Percentiles rank a stretch among this genome's conserved stretches.
phyloP scores from a whole-genome alignment of 2,888 invertebrate species.

The Prionchulus punctatus region DNA sequence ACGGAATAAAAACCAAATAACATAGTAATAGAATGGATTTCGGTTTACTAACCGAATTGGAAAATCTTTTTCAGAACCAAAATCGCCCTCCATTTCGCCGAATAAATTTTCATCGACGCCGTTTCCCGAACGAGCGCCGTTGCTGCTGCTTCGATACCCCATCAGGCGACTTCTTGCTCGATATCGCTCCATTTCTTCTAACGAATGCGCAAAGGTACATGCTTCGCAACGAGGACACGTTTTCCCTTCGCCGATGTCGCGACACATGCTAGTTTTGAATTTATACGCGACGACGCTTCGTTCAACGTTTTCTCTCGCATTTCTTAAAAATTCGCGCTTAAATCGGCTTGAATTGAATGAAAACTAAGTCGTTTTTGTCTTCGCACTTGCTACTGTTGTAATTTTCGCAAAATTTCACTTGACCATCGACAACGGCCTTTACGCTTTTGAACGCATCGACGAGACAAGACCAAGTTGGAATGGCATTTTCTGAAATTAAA shows the following conservation, averaged over 20 bases:
- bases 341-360: too few species aligned
- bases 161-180: slow-evolving; percentile 5
- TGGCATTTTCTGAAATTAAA: background rate
- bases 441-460: slow-evolving; percentile 32
- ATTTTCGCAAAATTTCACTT: slow-evolving; percentile 58
- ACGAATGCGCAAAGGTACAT: slow-evolving; percentile 81
- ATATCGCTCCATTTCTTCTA: slow-evolving; percentile 69
- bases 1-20: too few species aligned
- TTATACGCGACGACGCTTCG: slow-evolving; percentile 25
- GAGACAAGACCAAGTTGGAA: slow-evolving; percentile 34
- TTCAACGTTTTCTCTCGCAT: background rate
- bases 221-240: slow-evolving; percentile 67
- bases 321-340: background rate
- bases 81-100: too few species aligned
- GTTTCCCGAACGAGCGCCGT: background rate
- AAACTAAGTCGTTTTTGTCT: too few species aligned
- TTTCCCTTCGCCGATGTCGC: slow-evolving; percentile 59
- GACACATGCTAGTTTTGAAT: slow-evolving; percentile 77
- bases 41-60: too few species aligned
- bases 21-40: too few species aligned
- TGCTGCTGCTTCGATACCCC: background rate
- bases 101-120: too few species aligned
- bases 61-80: too few species aligned
- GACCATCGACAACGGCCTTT: slow-evolving; percentile 50
- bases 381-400: too few species aligned